Base-by-base conservation (phyloP, 2,888 invertebrate species). In the Homarus gammarus region DNA sequence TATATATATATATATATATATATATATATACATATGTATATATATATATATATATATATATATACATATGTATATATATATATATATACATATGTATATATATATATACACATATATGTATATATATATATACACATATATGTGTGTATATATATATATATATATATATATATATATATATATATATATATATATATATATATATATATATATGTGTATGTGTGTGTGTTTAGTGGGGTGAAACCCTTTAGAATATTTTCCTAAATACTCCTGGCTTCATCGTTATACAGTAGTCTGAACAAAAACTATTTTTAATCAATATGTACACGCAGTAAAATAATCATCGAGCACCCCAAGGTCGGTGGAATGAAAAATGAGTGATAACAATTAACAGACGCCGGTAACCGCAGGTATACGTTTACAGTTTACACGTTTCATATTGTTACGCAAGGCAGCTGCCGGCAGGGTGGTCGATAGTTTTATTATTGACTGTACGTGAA, bases 31-130 rank as follows among this genome's bases (percentile, higher is more conserved):
- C 27, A 79, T 81, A 85, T 51, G 85, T 81, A 85, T 79, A 85
- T 79, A 85, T 44, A 78, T 79, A 85, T 44, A 85, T 79, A 85
- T 81, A 85, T 79, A 85, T 81, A 85, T 79, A 85, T 81, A 85
- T 49, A 78, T 81, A 85, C 49, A 85, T 81, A 85, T 79, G 85
- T 81, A 85, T 49, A 85, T 81, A 85, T 49, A 85, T 81, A 83
- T 40, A 83, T 68, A 83, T 40, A 83, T 61, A 83, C 61, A 83
- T 38, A 64, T 36, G 83, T 38, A 83, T 12, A 83, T 33, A 38
- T 38, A 82, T 64, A 82, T 56, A 82, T 64, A 82, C 38, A 82
- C 64, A 84, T 79, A 84, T 81, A 84, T 38, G 84, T 81, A 84
- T 36, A 84, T 79, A 84, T 40, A 84, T 79, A 84, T 38, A 84